Base-by-base conservation (phyloP, 2,113 vertebrate genomes). In the Prietella phreatophila region DNA sequence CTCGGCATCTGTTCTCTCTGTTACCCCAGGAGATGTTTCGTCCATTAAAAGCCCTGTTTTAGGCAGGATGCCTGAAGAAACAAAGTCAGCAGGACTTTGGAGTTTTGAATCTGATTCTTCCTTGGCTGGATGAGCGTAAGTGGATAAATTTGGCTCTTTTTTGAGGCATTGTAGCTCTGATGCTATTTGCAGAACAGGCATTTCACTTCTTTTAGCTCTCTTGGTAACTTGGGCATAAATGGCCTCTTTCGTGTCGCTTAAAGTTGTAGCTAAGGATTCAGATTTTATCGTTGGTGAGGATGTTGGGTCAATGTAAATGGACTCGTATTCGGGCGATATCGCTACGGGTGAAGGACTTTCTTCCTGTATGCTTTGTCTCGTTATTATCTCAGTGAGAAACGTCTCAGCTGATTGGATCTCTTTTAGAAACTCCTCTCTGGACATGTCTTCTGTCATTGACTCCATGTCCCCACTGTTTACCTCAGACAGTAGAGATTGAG, bases 201-300 rank as follows among this genome's bases (percentile, higher is more conserved):
- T 95, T 90, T 96, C 95, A 25, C 92, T 93, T 87, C 94, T 95
- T 92, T 95, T 96, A 55, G 95, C 95, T 39, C 94, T 93, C 83
- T 96, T 96, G 75, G 95, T 96, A 50, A 96, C 95, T 89, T 96
- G 95, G 55, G 95, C 95, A 27, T 96, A 96, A 89, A 96, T 96
- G 60, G 95, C 95, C 84, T 96, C 95, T 33, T 94, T 94, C 9
- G 86, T 75, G 10, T 94, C 94, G 61, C 93, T 94, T 81, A 92
- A 92, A 50, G 92, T 87, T 82, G 92, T 93, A 78, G 78, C 91
- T 83, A 92, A 90, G 83, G 94, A 93, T 91, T 95, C 93, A 88
- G 95, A 96, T 4, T 85, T 91, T 87, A 96, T 95, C 85, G 94
- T 95, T 90, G 95, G 95, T 67, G 94, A 85, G 0, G 92, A 93